Evolutionary conservation across 1,140 invertebrate genomes (phyloP), one percentile per base, ranked within the genome.

Genomic region (Drosophila hydei): DNA sequence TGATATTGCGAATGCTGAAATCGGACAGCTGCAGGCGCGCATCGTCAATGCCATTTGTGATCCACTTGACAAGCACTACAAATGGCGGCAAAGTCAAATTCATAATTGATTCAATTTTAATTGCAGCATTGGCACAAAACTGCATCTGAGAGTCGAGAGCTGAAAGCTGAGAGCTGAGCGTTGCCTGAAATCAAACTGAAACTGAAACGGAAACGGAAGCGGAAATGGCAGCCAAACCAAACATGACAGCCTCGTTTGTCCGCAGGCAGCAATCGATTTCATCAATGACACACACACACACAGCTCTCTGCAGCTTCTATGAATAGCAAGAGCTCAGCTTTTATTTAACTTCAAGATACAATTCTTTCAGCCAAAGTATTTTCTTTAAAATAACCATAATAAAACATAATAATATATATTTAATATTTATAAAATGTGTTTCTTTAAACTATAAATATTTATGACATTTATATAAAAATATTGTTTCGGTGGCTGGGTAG

Each of bases 61-160:
- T 74, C 73, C 78, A 52, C 48, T 64, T 64, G 54, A 61, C 50
- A 58, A 77, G 65, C 78, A 81, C 65, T 81, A 63, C 64, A 55
- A 33, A 58, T 61, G 59, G 68, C 74, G 79, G 43, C 72, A 63
- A 84, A 84, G 79, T 71, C 79, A 84, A 79, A 83, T 72, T 84
- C 79, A 84, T 84, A 85, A 84, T 84, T 84, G 79, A 84, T 84
- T 84, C 80, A 85, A 78, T 85, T 84, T 84, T 84, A 84, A 84
- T 84, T 84, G 79, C 63, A 62, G 76, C 72, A 47, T 59, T 80
- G 67, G 59, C 60, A 51, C 42, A 79, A 70, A 59, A 56, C 40
- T 30, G 42, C 55, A 71, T 11, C 60, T 51, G 65, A 47, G 48
- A 50, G 30, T 38, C 42, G 54, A 42, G 6, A 14, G n/a, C 38